These are phyloP conservation scores for Vanessa cardui DNA, from an alignment of 2,888 invertebrate genomes.

Conservation along the genomic window DNA sequence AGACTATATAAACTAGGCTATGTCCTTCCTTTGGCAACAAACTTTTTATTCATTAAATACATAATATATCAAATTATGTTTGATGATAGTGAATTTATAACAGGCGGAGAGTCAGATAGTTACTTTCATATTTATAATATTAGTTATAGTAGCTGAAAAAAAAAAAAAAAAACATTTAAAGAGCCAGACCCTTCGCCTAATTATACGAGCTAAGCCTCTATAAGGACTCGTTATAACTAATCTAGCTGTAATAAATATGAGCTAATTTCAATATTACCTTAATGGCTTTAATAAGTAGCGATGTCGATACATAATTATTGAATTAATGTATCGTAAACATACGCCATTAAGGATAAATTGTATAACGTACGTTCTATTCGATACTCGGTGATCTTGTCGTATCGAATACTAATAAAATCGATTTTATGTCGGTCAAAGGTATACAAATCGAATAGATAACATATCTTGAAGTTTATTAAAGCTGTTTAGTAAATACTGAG, in stretches of 20 bases:
- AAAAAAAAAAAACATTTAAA: too few relatives aligned
- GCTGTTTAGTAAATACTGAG: conserved; percentile 32
- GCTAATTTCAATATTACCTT: neutral
- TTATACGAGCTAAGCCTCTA: too few relatives aligned
- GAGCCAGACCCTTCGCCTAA: too few relatives aligned
- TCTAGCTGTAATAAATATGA: neutral
- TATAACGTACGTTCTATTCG: neutral
- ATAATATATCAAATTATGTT: too few relatives aligned
- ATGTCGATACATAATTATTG: conserved; percentile 1
- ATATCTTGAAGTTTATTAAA: conserved; percentile 48
- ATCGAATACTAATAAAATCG: conserved; percentile 53
- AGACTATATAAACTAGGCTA: too few relatives aligned
- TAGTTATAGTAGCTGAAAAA: too few relatives aligned
- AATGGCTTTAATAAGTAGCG: neutral
- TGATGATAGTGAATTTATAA: too few relatives aligned
- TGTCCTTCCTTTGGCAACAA: too few relatives aligned
- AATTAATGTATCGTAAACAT: conserved; percentile 5
- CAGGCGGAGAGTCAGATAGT: too few relatives aligned
- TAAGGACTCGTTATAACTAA: too few relatives aligned
- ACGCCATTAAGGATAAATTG: neutral
- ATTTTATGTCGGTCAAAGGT: conserved; percentile 49
- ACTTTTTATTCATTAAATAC: too few relatives aligned
- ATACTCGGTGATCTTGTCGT: conserved; percentile 25
- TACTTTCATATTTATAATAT: too few relatives aligned
- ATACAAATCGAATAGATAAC: conserved; percentile 60